A percentile compares a stretch with the other conserved stretches of the same genome.
These are phyloP conservation scores for Drosophila triauraria DNA, from an alignment of 1,140 invertebrate genomes.

Conservation along the genomic window DNA sequence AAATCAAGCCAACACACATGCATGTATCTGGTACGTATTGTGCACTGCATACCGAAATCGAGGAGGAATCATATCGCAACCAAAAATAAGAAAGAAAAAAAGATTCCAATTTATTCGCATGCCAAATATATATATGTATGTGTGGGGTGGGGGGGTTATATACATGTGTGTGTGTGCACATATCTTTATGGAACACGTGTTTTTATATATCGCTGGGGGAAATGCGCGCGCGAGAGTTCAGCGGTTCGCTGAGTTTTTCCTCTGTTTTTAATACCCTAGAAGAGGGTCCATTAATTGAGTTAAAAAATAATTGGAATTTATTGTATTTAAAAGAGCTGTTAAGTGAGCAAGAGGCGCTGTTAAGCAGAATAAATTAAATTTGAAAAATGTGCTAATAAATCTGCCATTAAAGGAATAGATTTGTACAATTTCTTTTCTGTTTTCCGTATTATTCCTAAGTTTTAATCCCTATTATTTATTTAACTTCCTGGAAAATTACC, in stretches of 20 bases:
- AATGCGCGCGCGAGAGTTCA: conserved; percentile 23
- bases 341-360: too few relatives aligned
- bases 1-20: conserved; percentile 29
- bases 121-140: conserved; percentile 42
- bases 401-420: too few relatives aligned
- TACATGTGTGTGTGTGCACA: conserved; percentile 17
- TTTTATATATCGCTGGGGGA: conserved; percentile 51
- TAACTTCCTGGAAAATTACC: not conserved
- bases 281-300: not conserved
- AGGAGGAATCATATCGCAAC: conserved; percentile 7
- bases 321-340: too few relatives aligned
- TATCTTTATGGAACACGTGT: conserved; percentile 69
- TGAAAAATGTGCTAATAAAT: too few relatives aligned
- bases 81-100: not conserved
- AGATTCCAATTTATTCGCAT: conserved; percentile 72
- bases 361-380: too few relatives aligned
- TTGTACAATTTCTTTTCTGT: too few relatives aligned
- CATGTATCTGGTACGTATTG: conserved; percentile 8
- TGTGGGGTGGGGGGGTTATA: not conserved
- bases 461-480: too few relatives aligned
- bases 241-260: conserved; percentile 19
- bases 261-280: conserved; percentile 12
- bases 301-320: not conserved
- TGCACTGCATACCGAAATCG: conserved; percentile 28
- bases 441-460: too few relatives aligned